Conservation (phyloP, 2,888 invertebrate genomes). For the Drosophila niveifrons region DNA sequence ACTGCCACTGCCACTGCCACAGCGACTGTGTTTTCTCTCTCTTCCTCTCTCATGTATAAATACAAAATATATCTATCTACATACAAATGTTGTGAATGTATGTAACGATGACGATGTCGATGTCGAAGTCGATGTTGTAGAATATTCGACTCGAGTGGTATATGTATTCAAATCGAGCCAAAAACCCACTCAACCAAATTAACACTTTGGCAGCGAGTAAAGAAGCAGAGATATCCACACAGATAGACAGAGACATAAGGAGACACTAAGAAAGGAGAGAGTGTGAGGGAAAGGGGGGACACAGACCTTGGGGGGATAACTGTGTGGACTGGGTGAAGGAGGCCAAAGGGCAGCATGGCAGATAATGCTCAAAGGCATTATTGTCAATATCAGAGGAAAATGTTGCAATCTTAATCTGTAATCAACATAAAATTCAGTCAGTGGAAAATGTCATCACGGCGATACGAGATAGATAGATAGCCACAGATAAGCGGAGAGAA, state of each 20-base stretch:
- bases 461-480: conserved; percentile 53
- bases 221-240: conserved; percentile 8
- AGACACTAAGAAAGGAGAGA: conserved; percentile 13
- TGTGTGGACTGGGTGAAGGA: conserved; percentile 25
- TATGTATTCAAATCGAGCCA: conserved; percentile 75
- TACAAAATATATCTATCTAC: conserved; percentile 22
- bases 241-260: conserved; percentile 12
- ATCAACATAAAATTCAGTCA: conserved; percentile 81
- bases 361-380: conserved; percentile 75
- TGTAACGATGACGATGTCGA: background rate
- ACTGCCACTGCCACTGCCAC: conserved; percentile 21
- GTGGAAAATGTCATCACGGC: conserved; percentile 78
- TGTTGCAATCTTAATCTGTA: conserved; percentile 82
- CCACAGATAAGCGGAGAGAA: conserved; percentile 34
- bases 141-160: conserved; percentile 18
- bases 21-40: conserved; percentile 18
- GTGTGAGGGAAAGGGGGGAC: conserved; percentile 1
- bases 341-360: conserved; percentile 61
- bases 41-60: background rate
- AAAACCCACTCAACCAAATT: conserved; percentile 80
- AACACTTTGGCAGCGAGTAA: conserved; percentile 66
- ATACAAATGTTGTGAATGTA: conserved; percentile 14
- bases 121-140: conserved; percentile 6
- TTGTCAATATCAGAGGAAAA: conserved; percentile 77
- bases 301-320: conserved; percentile 12